Percentiles rank a stretch among this genome's conserved stretches.
phyloP scores from a whole-genome alignment of 37 sponge, comb jelly and placozoan genomes.

The Oopsacas minuta region DNA sequence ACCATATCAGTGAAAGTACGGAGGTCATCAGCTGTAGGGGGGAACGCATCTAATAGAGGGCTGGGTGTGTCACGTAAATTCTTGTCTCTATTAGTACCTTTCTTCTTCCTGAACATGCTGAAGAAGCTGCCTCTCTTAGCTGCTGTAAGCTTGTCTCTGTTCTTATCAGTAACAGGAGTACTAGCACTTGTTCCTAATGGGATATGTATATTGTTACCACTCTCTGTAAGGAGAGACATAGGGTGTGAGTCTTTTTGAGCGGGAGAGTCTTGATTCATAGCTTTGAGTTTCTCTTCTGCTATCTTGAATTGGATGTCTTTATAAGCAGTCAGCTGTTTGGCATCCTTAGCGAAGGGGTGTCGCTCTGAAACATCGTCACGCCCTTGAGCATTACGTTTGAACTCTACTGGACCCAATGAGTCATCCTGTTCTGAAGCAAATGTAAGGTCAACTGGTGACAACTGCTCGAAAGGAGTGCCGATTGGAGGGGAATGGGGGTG shows the following conservation, averaged over 20 bases:
- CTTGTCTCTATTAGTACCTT: not conserved
- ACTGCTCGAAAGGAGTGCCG: not conserved
- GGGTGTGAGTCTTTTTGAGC: not conserved
- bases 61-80: not conserved
- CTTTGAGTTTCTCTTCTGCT: not conserved
- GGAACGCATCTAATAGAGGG: not conserved
- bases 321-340: not conserved
- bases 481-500: not conserved
- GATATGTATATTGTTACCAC: not conserved
- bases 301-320: not conserved
- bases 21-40: not conserved
- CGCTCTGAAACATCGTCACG: not conserved
- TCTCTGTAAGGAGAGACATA: not conserved
- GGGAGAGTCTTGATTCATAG: not conserved
- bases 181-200: not conserved
- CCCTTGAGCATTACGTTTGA: not conserved
- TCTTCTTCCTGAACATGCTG: not conserved
- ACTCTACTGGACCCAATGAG: not conserved
- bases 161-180: not conserved
- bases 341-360: not conserved
- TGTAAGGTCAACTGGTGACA: not conserved
- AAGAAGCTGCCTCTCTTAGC: not conserved
- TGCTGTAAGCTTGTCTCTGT: not conserved
- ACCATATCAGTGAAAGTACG: not conserved
- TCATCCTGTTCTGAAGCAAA: not conserved